Base-by-base conservation (phyloP, 2,888 invertebrate genomes). In the Macrophya alboannulata region DNA sequence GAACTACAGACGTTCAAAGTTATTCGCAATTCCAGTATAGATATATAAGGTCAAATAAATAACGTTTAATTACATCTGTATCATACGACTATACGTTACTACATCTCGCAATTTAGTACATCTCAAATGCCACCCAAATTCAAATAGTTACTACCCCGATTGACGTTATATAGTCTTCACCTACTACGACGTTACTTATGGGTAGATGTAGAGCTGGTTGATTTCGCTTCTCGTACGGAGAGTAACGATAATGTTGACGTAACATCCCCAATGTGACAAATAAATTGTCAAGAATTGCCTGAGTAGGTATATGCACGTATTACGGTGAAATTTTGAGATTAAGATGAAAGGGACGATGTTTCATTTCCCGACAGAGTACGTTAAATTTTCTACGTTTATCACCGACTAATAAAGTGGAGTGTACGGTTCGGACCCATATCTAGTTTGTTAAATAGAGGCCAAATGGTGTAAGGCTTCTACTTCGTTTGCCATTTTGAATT, bases 351-450 rank as follows among this genome's bases (percentile, higher is more conserved):
- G 31, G 77, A 25, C n/a, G 51, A 77, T 77, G 43, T 45, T 74
- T 45, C n/a, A 55, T 55, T 77, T n/a, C 77, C 77, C 25, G 81
- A 21, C 43, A 43, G 9, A 37, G 81, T 40, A 81, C 43, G 59
- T 81, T 81, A 43, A 59, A 81, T 62, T 62, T 81, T 43, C 55
- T n/a, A 17, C 77, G 15, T 81, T 81, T 40, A 81, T 81, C 59
- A 81, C 81, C 40, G 59, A 62, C 62, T 43, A 37, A 77, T 48
- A 51, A 55, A 77, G 17, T 55, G 37, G 77, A 55, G 55, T 51
- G 37, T 51, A 31, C 43, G 37, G 6, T 59, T 59, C 40, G 59
- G 40, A 37, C 17, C 25, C 79, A 31, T n/a, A n/a, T 40, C 25
- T 51, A 59, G 59, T 37, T 59, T 59, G n/a, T 45, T 45, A 21